phyloP scores from a whole-genome alignment of 1,140 invertebrate species.

The Panonychus citri region DNA sequence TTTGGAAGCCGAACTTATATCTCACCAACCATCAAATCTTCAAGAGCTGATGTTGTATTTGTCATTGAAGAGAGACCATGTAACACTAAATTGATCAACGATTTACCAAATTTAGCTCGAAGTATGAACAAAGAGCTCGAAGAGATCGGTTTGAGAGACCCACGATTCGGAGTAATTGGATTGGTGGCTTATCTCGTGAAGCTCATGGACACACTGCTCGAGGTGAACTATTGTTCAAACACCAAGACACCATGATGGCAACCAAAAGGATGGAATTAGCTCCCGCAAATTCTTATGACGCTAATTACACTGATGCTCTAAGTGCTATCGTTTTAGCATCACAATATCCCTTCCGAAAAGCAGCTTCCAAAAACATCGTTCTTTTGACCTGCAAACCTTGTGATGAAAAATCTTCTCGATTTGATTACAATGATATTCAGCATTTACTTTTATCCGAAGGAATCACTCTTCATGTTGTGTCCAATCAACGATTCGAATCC shows the following conservation, averaged over 20 bases:
- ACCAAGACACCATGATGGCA: background rate
- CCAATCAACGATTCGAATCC: background rate
- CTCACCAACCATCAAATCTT: background rate
- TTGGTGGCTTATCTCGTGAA: background rate
- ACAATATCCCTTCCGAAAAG: background rate
- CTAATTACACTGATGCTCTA: background rate
- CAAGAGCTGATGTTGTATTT: background rate
- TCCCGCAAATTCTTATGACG: background rate
- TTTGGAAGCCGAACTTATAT: background rate
- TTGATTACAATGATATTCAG: background rate
- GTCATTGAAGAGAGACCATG: background rate
- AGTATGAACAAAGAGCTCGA: background rate
- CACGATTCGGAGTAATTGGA: background rate
- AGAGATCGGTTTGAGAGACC: background rate
- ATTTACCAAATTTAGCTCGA: background rate
- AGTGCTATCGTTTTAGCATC: background rate
- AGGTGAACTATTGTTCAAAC: background rate
- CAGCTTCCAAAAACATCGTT: background rate
- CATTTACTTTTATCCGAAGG: background rate
- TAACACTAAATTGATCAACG: background rate
- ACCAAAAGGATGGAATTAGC: background rate
- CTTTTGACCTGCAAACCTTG: background rate
- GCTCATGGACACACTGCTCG: background rate
- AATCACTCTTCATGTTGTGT: background rate
- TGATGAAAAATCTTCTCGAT: background rate